phyloP scores from a whole-genome alignment of 1,140 invertebrate genomes.

The Armadillidium nasatum region DNA sequence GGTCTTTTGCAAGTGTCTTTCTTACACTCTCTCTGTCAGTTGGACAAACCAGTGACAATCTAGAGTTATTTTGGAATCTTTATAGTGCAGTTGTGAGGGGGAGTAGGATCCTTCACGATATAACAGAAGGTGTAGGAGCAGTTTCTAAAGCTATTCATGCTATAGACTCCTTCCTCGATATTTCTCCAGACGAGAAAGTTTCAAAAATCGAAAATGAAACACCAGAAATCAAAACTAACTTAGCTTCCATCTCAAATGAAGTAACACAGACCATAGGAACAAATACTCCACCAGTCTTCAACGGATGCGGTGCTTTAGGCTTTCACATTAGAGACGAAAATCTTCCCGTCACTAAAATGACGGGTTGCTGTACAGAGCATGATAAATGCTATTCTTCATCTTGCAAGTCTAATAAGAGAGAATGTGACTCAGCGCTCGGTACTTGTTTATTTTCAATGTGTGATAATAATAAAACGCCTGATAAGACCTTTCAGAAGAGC shows the following conservation, averaged over 20 bases:
- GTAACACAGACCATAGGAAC: background rate
- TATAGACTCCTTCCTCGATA: constrained; percentile 38
- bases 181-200: constrained; percentile 18
- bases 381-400: constrained; percentile 36
- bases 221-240: background rate
- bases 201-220: background rate
- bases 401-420: constrained; percentile 37
- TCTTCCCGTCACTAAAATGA: constrained; percentile 34
- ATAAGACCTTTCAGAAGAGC: constrained; percentile 25
- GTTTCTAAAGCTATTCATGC: constrained; percentile 43
- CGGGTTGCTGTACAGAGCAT: constrained; percentile 38
- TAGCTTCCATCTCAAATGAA: background rate
- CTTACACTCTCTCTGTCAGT: background rate
- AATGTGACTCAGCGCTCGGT: constrained; percentile 35
- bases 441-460: constrained; percentile 34
- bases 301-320: constrained; percentile 39
- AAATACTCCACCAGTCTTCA: constrained; percentile 26
- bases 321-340: constrained; percentile 38
- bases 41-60: constrained; percentile 24
- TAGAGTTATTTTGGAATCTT: constrained; percentile 41
- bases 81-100: constrained; percentile 43
- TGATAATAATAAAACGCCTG: constrained; percentile 24
- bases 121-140: constrained; percentile 39
- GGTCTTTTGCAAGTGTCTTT: background rate
- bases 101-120: constrained; percentile 41